Percentiles rank a stretch among this genome's conserved stretches.
Conservation (phyloP, 2,888 invertebrate species). For the Creontiades dilutus region DNA sequence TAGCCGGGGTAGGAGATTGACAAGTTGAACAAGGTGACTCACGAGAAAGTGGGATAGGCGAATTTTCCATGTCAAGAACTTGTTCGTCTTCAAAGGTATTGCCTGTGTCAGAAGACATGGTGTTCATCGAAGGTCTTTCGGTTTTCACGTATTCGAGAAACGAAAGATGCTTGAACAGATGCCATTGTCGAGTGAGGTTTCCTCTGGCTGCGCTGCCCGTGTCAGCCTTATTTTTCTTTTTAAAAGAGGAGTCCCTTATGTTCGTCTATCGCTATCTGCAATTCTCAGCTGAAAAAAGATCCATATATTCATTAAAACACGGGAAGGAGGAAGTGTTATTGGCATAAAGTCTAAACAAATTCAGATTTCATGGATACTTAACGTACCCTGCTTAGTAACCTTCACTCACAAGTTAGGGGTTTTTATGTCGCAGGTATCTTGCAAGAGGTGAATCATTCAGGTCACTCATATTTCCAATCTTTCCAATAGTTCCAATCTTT, state of each 20-base stretch:
- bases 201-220: conserved; percentile 39
- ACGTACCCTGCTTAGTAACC: neutral
- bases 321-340: neutral
- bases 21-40: too few species aligned
- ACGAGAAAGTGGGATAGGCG: too few species aligned
- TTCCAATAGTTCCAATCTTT: conserved; percentile 35
- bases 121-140: too few species aligned
- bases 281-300: conserved; percentile 64
- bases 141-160: too few species aligned
- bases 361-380: neutral
- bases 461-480: conserved; percentile 50
- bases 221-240: conserved; percentile 67
- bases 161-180: too few species aligned
- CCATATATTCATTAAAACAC: neutral
- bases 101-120: too few species aligned
- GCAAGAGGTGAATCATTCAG: conserved; percentile 60
- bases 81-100: too few species aligned
- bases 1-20: too few species aligned
- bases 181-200: too few species aligned
- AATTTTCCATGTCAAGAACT: too few species aligned
- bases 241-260: conserved; percentile 71
- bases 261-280: conserved; percentile 72
- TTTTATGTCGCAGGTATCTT: conserved; percentile 40
- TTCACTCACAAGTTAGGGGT: too few species aligned
- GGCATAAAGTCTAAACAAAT: neutral